Conservation (phyloP, 2,113 vertebrate genomes). For the Semnornis frantzii region DNA sequence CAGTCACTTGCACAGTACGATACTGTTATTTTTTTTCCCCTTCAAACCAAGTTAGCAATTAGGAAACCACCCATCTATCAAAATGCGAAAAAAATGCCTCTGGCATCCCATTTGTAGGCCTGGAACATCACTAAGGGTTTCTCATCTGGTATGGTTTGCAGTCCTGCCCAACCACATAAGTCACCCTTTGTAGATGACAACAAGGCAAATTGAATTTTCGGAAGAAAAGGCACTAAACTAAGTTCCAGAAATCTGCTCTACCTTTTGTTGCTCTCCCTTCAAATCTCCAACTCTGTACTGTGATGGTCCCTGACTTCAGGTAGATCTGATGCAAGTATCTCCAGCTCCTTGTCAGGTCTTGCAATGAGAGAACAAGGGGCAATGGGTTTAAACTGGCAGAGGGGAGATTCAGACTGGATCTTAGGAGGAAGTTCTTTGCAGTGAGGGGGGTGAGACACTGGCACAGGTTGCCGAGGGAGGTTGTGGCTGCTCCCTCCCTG, state of each 20-base stretch:
- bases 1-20: not conserved
- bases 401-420: too few species aligned
- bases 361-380: too few species aligned
- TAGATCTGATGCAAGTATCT: not conserved
- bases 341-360: not conserved
- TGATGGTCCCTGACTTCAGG: not conserved
- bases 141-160: not conserved
- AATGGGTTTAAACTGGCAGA: too few species aligned
- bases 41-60: not conserved
- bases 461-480: too few species aligned
- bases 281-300: not conserved
- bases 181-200: not conserved
- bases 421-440: too few species aligned
- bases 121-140: not conserved
- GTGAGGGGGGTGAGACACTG: too few species aligned
- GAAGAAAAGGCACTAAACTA: not conserved
- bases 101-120: not conserved
- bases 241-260: not conserved
- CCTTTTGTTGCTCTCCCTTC: not conserved
- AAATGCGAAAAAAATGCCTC: rapidly evolving
- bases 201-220: not conserved
- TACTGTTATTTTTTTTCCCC: rapidly evolving
- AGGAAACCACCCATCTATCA: not conserved
- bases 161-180: not conserved
- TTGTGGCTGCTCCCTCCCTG: too few species aligned